phyloP scores from a whole-genome alignment of 1,140 invertebrate genomes.

The Prorops nasuta region DNA sequence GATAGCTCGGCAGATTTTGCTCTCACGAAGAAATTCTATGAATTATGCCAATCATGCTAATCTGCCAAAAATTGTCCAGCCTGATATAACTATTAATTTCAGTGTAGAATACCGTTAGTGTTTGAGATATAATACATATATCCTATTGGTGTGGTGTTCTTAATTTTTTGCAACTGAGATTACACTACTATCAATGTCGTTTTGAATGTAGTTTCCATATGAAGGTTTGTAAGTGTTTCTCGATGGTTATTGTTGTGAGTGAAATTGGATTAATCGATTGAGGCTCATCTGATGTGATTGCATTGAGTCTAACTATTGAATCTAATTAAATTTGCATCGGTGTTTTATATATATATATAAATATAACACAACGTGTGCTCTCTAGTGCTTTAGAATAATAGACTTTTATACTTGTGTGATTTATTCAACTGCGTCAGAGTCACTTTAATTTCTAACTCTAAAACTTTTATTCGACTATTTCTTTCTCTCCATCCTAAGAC shows the following conservation, averaged over 20 bases:
- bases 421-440: no score
- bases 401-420: no score
- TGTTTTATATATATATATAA: slow-evolving; percentile 19
- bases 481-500: no score
- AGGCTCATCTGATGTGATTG: slow-evolving; percentile 19
- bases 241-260: slow-evolving; percentile 40
- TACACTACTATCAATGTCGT: slow-evolving; percentile 43
- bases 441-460: no score
- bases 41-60: no score
- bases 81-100: no score
- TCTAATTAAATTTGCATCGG: slow-evolving; percentile 26
- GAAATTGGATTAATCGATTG: slow-evolving; percentile 20
- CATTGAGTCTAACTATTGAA: slow-evolving; percentile 21
- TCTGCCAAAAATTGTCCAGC: no score
- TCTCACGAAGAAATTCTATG: no score
- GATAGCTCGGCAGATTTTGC: no score
- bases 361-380: slow-evolving; percentile 19
- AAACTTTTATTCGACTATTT: no score
- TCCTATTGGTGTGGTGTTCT: slow-evolving; percentile 48
- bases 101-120: slow-evolving; percentile 42
- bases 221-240: slow-evolving; percentile 39
- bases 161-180: slow-evolving; percentile 29
- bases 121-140: no score
- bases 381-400: slow-evolving; percentile 26
- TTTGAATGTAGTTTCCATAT: slow-evolving; percentile 47